Base-by-base conservation (phyloP, 2,888 invertebrate species). In the Acanthoscelides obtectus region DNA sequence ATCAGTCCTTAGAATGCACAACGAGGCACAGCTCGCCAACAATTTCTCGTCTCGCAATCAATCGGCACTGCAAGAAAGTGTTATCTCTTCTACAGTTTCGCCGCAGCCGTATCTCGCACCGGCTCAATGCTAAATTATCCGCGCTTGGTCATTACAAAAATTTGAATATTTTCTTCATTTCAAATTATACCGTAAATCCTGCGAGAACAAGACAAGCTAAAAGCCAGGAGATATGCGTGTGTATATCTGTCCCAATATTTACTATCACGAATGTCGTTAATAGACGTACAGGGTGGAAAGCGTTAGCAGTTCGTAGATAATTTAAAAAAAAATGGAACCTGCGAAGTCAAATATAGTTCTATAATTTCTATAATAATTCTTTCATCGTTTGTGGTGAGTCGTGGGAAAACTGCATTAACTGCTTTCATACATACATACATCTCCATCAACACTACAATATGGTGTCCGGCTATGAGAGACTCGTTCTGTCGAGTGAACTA, bases 121-220 rank as follows among this genome's bases (percentile, higher is more conserved):
- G 45, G 17, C 45, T 45, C 45, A 45, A 45, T 45, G 45, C 45
- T 45, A 45, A 45, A 45, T 45, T 45, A 45, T 45, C 45, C 45
- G 6, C 66, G 66, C 12, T 66, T 2, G 66, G 66, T 22, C 21
- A 22, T 66, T 66, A 66, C 21, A 20, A 22, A 22, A 21, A 21
- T 22, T 66, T 20, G 66, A 66, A 66, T 66, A 66, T 20, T 21
- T 66, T 66, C 4, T 22, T 70, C 67, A 67, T 70, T 70, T 20
- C 64, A 74, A 77, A 79, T 78, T 77, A 78, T 77, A 76, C 77
- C 76, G 80, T 79, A 83, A 83, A 83, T 83, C 80, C 79, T 77
- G 76, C 78, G 73, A 77, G 77, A 79, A 83, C 81, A 83, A 81
- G 83, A 81, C 82, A 81, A 79, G 81, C 81, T 83, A 83, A 83